phyloP scores from a whole-genome alignment of 2,797 vertebrate species.

The Enteromius afrohamiltoni region DNA sequence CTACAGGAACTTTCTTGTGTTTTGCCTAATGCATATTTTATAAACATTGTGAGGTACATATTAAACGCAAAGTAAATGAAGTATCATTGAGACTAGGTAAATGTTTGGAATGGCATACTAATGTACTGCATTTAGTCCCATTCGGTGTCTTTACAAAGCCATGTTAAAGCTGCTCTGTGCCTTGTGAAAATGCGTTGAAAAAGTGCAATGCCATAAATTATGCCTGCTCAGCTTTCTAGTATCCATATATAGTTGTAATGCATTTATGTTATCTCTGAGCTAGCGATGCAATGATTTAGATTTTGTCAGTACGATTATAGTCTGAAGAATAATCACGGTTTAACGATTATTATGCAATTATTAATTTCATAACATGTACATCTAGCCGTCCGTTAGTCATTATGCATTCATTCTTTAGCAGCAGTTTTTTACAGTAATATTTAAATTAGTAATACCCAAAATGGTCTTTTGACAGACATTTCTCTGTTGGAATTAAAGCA shows the following conservation, averaged over 20 bases:
- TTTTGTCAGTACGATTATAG: too few species aligned
- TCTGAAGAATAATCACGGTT: too few species aligned
- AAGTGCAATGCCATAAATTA: neutral
- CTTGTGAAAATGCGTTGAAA: neutral
- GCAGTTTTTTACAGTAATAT: too few species aligned
- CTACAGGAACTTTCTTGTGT: neutral
- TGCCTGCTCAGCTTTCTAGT: neutral
- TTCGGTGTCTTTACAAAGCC: neutral
- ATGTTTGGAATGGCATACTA: slow-evolving; percentile 12
- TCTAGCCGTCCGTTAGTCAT: too few species aligned
- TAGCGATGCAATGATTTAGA: too few species aligned
- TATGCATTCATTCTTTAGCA: too few species aligned
- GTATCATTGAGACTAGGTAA: neutral
- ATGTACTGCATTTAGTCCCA: neutral
- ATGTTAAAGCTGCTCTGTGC: neutral
- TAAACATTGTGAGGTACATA: neutral
- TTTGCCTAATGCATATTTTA: slow-evolving; percentile 16
- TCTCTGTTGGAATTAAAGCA: too few species aligned
- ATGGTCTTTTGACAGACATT: too few species aligned
- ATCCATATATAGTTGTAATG: neutral
- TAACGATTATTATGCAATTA: too few species aligned
- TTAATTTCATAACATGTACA: too few species aligned
- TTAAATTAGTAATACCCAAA: too few species aligned
- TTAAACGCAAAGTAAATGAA: neutral
- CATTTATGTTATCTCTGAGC: neutral